phyloP scores from a whole-genome alignment of 2,797 vertebrate genomes.

The Hyperoplus lanceolatus region DNA sequence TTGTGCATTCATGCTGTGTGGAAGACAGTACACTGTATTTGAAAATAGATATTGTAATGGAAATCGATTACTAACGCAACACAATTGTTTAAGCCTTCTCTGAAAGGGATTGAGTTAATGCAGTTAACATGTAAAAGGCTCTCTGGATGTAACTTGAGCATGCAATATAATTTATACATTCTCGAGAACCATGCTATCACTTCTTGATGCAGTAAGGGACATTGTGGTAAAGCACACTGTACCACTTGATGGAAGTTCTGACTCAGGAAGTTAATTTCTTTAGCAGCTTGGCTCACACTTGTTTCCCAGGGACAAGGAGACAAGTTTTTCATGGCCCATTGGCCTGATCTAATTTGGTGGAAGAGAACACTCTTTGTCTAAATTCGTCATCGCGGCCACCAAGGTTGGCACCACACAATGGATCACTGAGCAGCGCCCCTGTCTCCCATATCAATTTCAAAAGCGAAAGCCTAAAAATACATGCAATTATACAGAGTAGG shows the following conservation, averaged over 20 bases:
- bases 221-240: slow-evolving; percentile 11
- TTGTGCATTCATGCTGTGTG: not conserved
- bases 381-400: slow-evolving; percentile 80
- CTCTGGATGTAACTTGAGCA: not conserved
- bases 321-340: slow-evolving; percentile 78
- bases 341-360: slow-evolving; percentile 80
- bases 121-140: not conserved
- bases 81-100: not conserved
- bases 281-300: slow-evolving; percentile 52
- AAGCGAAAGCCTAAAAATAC: slow-evolving; percentile 77
- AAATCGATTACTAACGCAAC: not conserved
- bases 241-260: slow-evolving; percentile 37
- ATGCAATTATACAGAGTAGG: slow-evolving; percentile 68
- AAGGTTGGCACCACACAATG: slow-evolving; percentile 76
- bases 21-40: not conserved
- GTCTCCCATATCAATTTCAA: slow-evolving; percentile 78
- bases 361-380: slow-evolving; percentile 77
- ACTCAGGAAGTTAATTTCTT: slow-evolving; percentile 62
- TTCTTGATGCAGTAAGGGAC: not conserved
- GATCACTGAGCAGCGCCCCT: slow-evolving; percentile 78
- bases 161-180: not conserved
- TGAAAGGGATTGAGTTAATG: not conserved
- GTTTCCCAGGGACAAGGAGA: slow-evolving; percentile 74
- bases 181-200: not conserved
- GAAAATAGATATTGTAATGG: not conserved